Percentiles rank a stretch among this genome's conserved stretches.
Evolutionary conservation across 2,888 invertebrate genomes (phyloP).

Genomic region (Drosophila yooni): DNA sequence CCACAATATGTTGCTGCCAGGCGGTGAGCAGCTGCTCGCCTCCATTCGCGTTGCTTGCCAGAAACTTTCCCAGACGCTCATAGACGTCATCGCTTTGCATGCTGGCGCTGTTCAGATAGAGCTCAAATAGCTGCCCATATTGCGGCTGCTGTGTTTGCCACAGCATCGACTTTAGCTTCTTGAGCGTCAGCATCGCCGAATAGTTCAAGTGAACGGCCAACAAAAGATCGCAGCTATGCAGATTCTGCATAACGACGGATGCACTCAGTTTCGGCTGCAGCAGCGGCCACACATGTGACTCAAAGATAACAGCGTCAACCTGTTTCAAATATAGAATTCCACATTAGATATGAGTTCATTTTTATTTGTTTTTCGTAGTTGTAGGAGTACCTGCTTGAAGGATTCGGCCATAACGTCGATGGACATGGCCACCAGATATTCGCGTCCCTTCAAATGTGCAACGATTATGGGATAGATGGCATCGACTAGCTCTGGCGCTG

Average conservation of each 20-base stretch:
- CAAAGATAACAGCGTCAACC: constrained; percentile 21
- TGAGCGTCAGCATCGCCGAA: constrained; percentile 31
- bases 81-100: constrained; percentile 20
- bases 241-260: constrained; percentile 28
- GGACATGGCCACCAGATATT: constrained; percentile 48
- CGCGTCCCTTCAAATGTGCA: constrained; percentile 53
- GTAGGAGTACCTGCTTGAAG: constrained; percentile 37
- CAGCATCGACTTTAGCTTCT: constrained; percentile 30
- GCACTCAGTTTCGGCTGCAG: constrained; percentile 37
- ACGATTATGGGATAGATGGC: constrained; percentile 46
- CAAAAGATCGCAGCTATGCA: constrained; percentile 43
- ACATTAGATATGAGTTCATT: not conserved
- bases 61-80: constrained; percentile 44
- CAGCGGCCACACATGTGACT: constrained; percentile 49
- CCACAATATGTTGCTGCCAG: constrained; percentile 40
- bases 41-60: constrained; percentile 7
- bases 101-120: constrained; percentile 37
- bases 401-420: constrained; percentile 39
- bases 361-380: not conserved
- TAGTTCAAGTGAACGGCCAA: constrained; percentile 42
- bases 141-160: constrained; percentile 44
- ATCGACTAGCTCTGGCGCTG: constrained; percentile 21
- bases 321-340: not conserved
- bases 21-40: constrained; percentile 3
- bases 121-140: constrained; percentile 48